Evolutionary conservation across 1,140 invertebrate species (phyloP).

Genomic region (Lethrus apterus): DNA sequence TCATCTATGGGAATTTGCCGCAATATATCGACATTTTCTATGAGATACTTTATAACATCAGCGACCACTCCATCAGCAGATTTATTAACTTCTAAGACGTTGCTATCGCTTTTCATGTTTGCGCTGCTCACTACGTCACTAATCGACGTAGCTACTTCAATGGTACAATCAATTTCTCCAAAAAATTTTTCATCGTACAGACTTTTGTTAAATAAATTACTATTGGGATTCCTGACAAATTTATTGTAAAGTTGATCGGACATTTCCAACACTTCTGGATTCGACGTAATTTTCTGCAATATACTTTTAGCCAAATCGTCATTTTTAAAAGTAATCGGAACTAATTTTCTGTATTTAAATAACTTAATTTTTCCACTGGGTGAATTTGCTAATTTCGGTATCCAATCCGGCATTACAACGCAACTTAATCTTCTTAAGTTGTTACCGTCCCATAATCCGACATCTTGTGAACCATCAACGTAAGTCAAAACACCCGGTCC

Average conservation of each 20-base stretch:
- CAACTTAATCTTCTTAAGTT: conserved; percentile 38
- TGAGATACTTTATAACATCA: too few relatives aligned
- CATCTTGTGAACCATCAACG: conserved; percentile 39
- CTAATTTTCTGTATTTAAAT: conserved; percentile 25
- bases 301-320: conserved; percentile 18
- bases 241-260: conserved; percentile 25
- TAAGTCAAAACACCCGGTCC: conserved; percentile 47
- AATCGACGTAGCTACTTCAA: conserved; percentile 22
- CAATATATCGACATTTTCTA: conserved; percentile 5
- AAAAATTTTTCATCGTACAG: conserved; percentile 24
- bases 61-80: too few relatives aligned
- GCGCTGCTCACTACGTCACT: too few relatives aligned
- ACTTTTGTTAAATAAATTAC: conserved; percentile 30
- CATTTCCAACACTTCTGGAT: conserved; percentile 15
- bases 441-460: conserved; percentile 45
- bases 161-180: conserved; percentile 21
- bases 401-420: conserved; percentile 13
- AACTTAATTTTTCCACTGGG: conserved; percentile 22
- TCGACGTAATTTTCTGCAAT: conserved; percentile 16
- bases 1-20: background rate
- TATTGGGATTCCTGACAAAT: conserved; percentile 24
- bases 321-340: conserved; percentile 18
- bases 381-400: conserved; percentile 24
- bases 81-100: too few relatives aligned
- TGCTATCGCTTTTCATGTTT: too few relatives aligned